phyloP scores from a whole-genome alignment of 2,888 invertebrate species.

The Tenthredo livida region DNA sequence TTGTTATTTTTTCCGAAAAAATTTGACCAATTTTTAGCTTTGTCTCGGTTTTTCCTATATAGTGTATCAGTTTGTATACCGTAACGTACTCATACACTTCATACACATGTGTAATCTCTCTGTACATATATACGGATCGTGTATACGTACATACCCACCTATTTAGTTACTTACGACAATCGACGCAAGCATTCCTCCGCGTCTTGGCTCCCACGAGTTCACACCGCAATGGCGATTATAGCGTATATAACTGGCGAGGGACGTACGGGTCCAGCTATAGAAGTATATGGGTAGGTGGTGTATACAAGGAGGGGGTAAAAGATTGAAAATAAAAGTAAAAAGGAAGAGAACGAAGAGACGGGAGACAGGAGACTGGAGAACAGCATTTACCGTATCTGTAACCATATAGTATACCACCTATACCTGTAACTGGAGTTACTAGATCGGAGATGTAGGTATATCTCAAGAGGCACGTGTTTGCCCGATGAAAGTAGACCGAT shows the following conservation, averaged over 20 bases:
- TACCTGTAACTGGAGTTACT: slow-evolving; percentile 42
- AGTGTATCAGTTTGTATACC: neutral
- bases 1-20: too few species aligned
- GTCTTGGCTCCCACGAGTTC: slow-evolving; percentile 49
- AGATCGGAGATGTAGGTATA: slow-evolving; percentile 11
- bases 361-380: neutral
- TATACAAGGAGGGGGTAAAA: neutral
- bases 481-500: slow-evolving; percentile 54
- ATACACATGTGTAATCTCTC: neutral
- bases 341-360: neutral
- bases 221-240: slow-evolving; percentile 44
- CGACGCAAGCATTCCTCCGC: slow-evolving; percentile 41
- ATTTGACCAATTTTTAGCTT: too few species aligned
- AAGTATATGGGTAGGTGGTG: neutral
- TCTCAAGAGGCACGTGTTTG: slow-evolving; percentile 52
- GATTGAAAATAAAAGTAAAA: slow-evolving; percentile 44
- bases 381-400: slow-evolving; percentile 40
- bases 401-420: neutral
- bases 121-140: neutral
- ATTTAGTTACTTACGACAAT: slow-evolving; percentile 40
- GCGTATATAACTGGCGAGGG: slow-evolving; percentile 8
- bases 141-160: neutral
- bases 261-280: slow-evolving; percentile 29
- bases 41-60: neutral
- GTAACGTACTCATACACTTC: neutral